Conservation (phyloP, 2,797 vertebrate genomes). For the Synanceia verrucosa region DNA sequence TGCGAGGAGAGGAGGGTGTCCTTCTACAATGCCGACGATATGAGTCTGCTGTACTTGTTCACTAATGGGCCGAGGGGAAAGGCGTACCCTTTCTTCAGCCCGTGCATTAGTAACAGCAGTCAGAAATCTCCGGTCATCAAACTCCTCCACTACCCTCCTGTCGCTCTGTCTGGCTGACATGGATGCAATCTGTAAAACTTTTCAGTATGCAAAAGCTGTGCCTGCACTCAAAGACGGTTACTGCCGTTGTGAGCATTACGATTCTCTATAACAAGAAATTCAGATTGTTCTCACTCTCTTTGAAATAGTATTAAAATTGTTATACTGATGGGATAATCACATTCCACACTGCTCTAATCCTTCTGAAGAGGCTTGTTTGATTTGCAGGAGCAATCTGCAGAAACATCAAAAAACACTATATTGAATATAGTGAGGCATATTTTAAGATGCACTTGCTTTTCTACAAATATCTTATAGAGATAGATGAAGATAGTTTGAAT, state of each 20-base stretch:
- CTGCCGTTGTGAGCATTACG: neutral
- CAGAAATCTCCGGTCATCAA: slow-evolving; percentile 81
- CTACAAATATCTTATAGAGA: neutral
- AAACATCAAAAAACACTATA: neutral
- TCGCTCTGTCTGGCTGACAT: slow-evolving; percentile 43
- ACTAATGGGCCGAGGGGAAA: slow-evolving; percentile 73
- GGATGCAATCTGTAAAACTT: neutral
- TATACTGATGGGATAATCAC: neutral
- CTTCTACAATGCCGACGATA: slow-evolving; percentile 85
- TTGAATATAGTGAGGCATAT: neutral
- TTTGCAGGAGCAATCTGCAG: neutral
- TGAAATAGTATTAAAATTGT: neutral
- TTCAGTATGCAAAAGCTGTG: neutral
- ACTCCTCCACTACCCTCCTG: slow-evolving; percentile 80
- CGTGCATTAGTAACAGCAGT: slow-evolving; percentile 80
- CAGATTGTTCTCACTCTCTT: neutral
- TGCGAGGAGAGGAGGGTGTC: slow-evolving; percentile 82
- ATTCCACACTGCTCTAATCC: neutral
- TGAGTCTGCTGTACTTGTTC: slow-evolving; percentile 87
- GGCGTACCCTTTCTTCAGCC: slow-evolving; percentile 89
- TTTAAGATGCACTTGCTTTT: neutral
- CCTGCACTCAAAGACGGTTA: neutral
- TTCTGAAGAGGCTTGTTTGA: neutral
- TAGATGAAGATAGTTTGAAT: slow-evolving; percentile 1
- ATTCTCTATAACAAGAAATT: neutral